These are phyloP conservation scores for Dromiciops gliroides DNA, from an alignment of 2,113 vertebrate species.

Conservation along the genomic window DNA sequence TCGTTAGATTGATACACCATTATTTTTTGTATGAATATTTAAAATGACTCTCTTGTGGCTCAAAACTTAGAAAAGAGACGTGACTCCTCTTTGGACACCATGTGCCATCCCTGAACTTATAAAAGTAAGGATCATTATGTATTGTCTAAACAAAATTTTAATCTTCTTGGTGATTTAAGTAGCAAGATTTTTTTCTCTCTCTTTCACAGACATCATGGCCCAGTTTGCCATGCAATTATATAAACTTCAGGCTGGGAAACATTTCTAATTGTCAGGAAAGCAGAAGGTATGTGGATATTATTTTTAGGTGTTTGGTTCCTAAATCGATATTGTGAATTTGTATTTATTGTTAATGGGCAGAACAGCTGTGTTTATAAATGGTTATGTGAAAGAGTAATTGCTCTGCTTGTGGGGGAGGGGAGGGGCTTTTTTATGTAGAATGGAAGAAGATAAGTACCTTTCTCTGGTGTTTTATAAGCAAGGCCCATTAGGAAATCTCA, in stretches of 20 bases:
- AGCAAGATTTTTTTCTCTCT: background rate
- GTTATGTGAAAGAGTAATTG: background rate
- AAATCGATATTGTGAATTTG: slow-evolving; percentile 6
- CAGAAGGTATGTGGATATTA: slow-evolving; percentile 43
- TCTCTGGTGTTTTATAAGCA: slow-evolving; percentile 50
- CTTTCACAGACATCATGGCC: slow-evolving; percentile 26
- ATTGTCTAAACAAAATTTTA: background rate
- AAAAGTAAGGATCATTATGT: background rate
- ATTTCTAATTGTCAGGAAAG: background rate
- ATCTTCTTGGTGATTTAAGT: slow-evolving; percentile 25
- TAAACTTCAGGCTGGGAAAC: slow-evolving; percentile 12
- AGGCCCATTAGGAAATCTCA: slow-evolving; percentile 55
- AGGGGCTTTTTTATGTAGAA: slow-evolving; percentile 24
- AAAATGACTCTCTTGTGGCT: background rate
- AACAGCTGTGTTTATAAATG: slow-evolving; percentile 9
- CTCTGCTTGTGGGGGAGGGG: slow-evolving; percentile 50
- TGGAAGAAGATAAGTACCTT: slow-evolving; percentile 28
- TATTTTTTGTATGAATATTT: background rate
- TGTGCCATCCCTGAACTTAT: background rate
- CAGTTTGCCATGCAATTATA: background rate
- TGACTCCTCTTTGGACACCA: background rate
- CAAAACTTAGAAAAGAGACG: background rate
- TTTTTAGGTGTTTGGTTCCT: slow-evolving; percentile 10
- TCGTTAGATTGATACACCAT: background rate
- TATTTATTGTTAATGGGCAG: slow-evolving; percentile 6